Evolutionary conservation across 2,888 invertebrate genomes (phyloP).

Genomic region (Agonopterix heracliana): DNA sequence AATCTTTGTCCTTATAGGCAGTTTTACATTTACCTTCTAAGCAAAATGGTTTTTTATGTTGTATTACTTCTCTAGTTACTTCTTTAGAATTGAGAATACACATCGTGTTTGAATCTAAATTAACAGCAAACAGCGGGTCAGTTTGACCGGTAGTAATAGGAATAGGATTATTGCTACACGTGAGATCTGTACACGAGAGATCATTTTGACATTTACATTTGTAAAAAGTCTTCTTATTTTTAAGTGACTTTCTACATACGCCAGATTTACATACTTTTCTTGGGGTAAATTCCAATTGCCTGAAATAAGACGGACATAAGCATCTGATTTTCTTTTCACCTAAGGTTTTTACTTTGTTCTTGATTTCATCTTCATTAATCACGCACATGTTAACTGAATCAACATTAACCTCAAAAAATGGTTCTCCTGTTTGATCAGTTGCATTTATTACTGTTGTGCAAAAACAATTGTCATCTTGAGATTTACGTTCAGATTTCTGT

Average conservation of each 20-base stretch:
- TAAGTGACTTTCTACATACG: constrained; percentile 20
- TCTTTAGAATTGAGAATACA: constrained; percentile 34
- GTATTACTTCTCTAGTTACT: constrained; percentile 21
- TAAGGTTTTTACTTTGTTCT: constrained; percentile 20
- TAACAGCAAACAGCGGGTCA: constrained; percentile 24
- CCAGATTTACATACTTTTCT: constrained; percentile 20
- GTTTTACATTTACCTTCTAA: constrained; percentile 8
- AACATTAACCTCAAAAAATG: constrained; percentile 32
- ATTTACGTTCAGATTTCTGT: too few relatives aligned
- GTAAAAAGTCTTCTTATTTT: constrained; percentile 22
- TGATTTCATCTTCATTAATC: constrained; percentile 29
- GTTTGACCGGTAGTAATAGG: constrained; percentile 1
- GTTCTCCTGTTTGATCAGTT: constrained; percentile 20
- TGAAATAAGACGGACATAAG: constrained; percentile 24
- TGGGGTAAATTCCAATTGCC: constrained; percentile 20
- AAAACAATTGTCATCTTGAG: too few relatives aligned
- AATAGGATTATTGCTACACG: constrained; percentile 17
- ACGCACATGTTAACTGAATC: constrained; percentile 24
- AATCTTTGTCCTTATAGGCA: constrained; percentile 9
- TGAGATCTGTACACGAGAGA: constrained; percentile 26
- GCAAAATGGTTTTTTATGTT: constrained; percentile 8
- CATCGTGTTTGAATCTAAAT: constrained; percentile 32
- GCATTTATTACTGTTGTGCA: constrained; percentile 9
- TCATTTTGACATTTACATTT: constrained; percentile 22
- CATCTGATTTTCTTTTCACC: constrained; percentile 21